Base-by-base conservation (phyloP, 2,797 vertebrate species). In the Varecia variegata region DNA sequence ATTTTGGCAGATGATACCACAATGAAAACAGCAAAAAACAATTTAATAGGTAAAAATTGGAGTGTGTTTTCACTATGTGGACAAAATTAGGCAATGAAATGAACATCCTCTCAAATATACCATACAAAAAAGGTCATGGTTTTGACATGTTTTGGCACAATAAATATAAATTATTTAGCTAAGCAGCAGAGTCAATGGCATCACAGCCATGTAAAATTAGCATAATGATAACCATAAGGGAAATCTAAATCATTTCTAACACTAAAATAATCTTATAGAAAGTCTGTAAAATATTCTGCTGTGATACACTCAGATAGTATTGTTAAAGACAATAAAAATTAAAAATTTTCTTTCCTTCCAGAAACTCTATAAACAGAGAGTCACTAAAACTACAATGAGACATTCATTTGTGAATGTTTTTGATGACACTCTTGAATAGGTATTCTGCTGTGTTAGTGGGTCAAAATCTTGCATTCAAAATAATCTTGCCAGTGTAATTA, bases 101-200 rank as follows among this genome's bases (percentile, higher is more conserved):
- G 65, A 83, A 94, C 35, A 95, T 76, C n/a, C 47, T 88, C 60
- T 96, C 54, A 91, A 93, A 86, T 45, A 94, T 14, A 85, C 13
- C 32, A 83, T 43, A n/a, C 58, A 94, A 79, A 82, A 95, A 50
- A 88, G 71, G 74, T 90, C 62, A 70, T 50, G 30, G 50, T 89
- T 86, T 91, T 93, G 90, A 94, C 58, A 90, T 82, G 74, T 95
- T 96, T 96, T 93, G 96, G 93, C 84, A 97, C 82, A 96, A 93
- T 93, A 94, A 96, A 76, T 74, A 88, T 23, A 82, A 95, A 94
- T 92, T 89, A 88, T 71, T 74, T 54, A 97, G 91, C 68, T 67
- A 95, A 95, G 76, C 73, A 88, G 83, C 21, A 92, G 32, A 83
- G 60, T 96, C 74, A 95, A n/a, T 38, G 77, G 85, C 23, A 6